These are phyloP conservation scores for Tetraodon nigroviridis DNA, from an alignment of 2,113 vertebrate species.

Conservation along the genomic window DNA sequence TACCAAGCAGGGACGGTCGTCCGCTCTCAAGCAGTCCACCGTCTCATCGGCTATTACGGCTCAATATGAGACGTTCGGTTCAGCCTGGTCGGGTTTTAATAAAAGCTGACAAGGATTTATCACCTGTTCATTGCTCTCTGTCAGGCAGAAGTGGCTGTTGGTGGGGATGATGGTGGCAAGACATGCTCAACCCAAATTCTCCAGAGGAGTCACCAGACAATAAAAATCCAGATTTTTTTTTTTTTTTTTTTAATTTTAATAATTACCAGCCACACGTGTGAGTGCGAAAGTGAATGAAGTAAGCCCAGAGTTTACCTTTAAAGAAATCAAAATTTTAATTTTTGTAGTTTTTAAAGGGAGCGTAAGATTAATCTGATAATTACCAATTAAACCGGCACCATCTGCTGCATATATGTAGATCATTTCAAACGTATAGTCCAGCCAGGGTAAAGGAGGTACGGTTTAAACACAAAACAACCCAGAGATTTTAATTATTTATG, in stretches of 20 bases:
- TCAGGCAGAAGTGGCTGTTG: constrained; percentile 46
- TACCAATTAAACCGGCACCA: too few relatives aligned
- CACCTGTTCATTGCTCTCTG: constrained; percentile 68
- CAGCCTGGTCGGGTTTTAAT: constrained; percentile 71
- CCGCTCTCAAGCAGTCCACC: constrained; percentile 35
- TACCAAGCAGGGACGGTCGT: constrained; percentile 56
- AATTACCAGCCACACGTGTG: too few relatives aligned
- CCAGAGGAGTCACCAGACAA: constrained; percentile 24
- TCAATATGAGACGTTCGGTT: constrained; percentile 71
- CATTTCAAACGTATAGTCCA: too few relatives aligned
- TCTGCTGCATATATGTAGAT: too few relatives aligned
- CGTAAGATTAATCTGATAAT: too few relatives aligned
- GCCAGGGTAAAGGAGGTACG: too few relatives aligned
- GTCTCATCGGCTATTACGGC: constrained; percentile 67
- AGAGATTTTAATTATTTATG: background rate
- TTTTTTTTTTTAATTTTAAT: too few relatives aligned
- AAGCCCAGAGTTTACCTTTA: too few relatives aligned
- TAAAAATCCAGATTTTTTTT: background rate
- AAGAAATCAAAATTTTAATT: too few relatives aligned
- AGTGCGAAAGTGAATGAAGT: too few relatives aligned
- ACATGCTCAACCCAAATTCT: constrained; percentile 63
- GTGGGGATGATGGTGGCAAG: constrained; percentile 18
- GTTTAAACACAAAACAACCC: too few relatives aligned
- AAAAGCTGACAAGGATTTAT: constrained; percentile 75
- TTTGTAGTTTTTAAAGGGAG: too few relatives aligned